A percentile compares a stretch with the other conserved stretches of the same genome.
phyloP scores from a whole-genome alignment of 1,140 invertebrate species.

The Ridgeia piscesae region DNA sequence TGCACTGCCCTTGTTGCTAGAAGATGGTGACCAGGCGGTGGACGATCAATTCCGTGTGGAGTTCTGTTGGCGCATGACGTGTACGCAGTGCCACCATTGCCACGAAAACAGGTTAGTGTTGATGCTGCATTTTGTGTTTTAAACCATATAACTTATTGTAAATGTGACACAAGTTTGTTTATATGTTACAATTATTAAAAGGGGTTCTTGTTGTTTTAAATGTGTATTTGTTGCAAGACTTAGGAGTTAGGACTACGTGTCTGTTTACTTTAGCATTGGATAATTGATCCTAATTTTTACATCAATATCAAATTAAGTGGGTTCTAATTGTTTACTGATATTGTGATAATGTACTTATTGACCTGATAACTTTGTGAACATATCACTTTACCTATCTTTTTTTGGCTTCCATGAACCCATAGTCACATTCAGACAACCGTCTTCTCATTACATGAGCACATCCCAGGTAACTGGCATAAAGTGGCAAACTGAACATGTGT shows the following conservation, averaged over 20 bases:
- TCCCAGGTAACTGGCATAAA: neutral
- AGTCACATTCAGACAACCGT: too few relatives aligned
- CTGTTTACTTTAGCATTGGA: neutral
- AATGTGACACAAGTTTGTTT: neutral
- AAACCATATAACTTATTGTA: neutral
- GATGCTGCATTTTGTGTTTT: neutral
- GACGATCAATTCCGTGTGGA: conserved; percentile 41
- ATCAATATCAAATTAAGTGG: too few relatives aligned
- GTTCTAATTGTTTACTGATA: too few relatives aligned
- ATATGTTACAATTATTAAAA: neutral
- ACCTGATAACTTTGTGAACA: too few relatives aligned
- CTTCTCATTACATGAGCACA: too few relatives aligned
- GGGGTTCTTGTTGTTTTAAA: too few relatives aligned
- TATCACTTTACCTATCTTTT: too few relatives aligned
- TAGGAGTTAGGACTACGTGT: neutral
- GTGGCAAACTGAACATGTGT: too few relatives aligned
- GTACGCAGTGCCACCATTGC: neutral
- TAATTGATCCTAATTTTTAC: too few relatives aligned
- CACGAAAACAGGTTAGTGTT: conserved; percentile 20
- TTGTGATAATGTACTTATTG: too few relatives aligned
- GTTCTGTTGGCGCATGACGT: conserved; percentile 36
- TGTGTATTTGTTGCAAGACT: too few relatives aligned
- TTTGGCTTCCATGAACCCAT: too few relatives aligned
- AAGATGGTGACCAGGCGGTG: conserved; percentile 33
- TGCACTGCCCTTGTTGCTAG: conserved; percentile 45